Percentiles rank a stretch among this genome's conserved stretches.
Conservation (phyloP, 2,797 vertebrate species). For the Danio choprae region DNA sequence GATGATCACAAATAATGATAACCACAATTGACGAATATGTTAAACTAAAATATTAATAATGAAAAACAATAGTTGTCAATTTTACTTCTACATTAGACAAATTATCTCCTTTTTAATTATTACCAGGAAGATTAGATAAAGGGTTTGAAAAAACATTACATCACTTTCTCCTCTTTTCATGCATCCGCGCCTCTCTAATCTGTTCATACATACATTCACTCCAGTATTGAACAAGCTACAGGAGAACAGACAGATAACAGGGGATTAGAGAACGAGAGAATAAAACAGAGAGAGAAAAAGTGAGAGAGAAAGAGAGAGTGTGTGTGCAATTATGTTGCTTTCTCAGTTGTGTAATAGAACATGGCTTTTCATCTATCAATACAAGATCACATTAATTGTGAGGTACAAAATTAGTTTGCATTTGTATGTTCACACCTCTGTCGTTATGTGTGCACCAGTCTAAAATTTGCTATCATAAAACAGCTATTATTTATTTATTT, state of each 20-base stretch:
- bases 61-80: too few relatives aligned
- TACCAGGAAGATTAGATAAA: background rate
- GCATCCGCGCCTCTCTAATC: background rate
- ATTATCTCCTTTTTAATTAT: too few relatives aligned
- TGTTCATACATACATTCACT: conserved; percentile 11
- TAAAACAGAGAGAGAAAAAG: background rate
- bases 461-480: background rate
- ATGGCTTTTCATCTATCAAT: conserved; percentile 25
- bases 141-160: background rate
- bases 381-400: conserved; percentile 34
- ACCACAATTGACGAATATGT: too few relatives aligned
- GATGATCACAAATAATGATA: too few relatives aligned
- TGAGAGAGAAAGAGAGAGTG: background rate
- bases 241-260: conserved; percentile 12
- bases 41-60: too few relatives aligned
- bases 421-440: background rate
- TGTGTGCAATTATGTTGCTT: conserved; percentile 21
- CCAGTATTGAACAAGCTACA: background rate
- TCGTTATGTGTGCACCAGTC: background rate
- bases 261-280: background rate
- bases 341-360: conserved; percentile 41
- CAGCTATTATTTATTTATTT: too few relatives aligned
- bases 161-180: background rate
- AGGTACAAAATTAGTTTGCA: background rate
- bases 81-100: too few relatives aligned